Percentiles rank a stretch among this genome's conserved stretches.
Conservation (phyloP, 2,888 invertebrate genomes). For the Geophilus truncorum region DNA sequence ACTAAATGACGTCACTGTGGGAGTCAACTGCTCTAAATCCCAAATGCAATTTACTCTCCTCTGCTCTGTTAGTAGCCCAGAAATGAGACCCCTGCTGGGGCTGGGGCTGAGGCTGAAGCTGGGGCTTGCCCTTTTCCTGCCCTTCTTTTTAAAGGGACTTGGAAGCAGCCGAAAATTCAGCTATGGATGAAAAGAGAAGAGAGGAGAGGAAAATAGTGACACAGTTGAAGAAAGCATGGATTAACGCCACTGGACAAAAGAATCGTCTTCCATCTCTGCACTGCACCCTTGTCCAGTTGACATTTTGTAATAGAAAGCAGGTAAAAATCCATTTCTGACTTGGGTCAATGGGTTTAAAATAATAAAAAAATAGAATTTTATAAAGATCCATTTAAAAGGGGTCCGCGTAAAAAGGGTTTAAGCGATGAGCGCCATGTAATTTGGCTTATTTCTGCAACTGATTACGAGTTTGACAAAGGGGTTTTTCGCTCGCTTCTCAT, state of each 20-base stretch:
- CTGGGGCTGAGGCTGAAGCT: neutral
- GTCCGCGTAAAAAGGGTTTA: neutral
- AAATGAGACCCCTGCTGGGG: slow-evolving; percentile 1
- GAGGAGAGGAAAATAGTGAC: neutral
- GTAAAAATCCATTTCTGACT: neutral
- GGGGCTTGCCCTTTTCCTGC: slow-evolving; percentile 17
- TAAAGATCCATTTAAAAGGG: neutral
- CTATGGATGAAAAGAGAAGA: neutral
- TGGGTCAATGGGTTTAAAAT: neutral
- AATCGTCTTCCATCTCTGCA: neutral
- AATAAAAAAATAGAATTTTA: no score
- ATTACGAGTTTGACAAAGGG: neutral
- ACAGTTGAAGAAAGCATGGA: neutral
- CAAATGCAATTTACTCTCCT: slow-evolving; percentile 3
- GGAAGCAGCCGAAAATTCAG: neutral
- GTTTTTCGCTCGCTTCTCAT: neutral
- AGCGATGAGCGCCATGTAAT: neutral
- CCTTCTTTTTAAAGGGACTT: neutral
- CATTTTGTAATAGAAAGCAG: no score
- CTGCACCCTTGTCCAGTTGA: neutral
- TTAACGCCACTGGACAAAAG: neutral
- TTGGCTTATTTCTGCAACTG: neutral
- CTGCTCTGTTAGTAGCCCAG: neutral
- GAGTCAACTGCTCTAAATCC: neutral
- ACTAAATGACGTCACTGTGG: neutral